Conservation (phyloP, 2,113 vertebrate species). For the Petaurus breviceps region DNA sequence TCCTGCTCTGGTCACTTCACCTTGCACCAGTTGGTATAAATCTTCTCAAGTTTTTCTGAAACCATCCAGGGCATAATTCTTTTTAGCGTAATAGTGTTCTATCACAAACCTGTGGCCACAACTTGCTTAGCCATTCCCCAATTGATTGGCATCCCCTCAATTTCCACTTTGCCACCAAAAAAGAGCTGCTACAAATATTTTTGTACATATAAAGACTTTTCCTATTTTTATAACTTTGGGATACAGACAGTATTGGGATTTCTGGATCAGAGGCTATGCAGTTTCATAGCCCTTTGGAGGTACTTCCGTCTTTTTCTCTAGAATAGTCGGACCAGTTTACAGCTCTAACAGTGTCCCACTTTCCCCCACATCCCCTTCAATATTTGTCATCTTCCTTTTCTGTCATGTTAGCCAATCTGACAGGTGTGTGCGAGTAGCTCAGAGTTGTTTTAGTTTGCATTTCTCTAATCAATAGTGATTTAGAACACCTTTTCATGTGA, state of each 20-base stretch:
- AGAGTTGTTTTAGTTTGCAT: not conserved
- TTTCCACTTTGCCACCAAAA: not conserved
- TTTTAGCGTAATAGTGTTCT: not conserved
- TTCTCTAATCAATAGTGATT: not conserved
- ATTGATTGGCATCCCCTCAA: too few relatives aligned
- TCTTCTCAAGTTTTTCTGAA: not conserved
- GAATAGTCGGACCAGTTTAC: not conserved
- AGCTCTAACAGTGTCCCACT: not conserved
- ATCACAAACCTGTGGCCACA: not conserved
- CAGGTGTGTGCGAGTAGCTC: not conserved
- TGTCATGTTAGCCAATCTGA: not conserved
- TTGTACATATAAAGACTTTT: not conserved
- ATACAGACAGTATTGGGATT: not conserved
- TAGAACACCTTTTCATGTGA: not conserved
- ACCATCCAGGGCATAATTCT: not conserved
- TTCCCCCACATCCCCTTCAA: not conserved
- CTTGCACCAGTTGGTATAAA: not conserved
- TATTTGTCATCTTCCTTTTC: not conserved
- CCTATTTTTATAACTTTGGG: not conserved
- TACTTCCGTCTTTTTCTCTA: not conserved
- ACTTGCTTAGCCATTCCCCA: not conserved
- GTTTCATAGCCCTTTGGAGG: not conserved
- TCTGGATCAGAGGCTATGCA: not conserved
- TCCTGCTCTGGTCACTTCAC: not conserved
- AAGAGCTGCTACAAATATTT: not conserved